phyloP scores from a whole-genome alignment of 2,113 vertebrate genomes.

The Pedionomus torquatus region DNA sequence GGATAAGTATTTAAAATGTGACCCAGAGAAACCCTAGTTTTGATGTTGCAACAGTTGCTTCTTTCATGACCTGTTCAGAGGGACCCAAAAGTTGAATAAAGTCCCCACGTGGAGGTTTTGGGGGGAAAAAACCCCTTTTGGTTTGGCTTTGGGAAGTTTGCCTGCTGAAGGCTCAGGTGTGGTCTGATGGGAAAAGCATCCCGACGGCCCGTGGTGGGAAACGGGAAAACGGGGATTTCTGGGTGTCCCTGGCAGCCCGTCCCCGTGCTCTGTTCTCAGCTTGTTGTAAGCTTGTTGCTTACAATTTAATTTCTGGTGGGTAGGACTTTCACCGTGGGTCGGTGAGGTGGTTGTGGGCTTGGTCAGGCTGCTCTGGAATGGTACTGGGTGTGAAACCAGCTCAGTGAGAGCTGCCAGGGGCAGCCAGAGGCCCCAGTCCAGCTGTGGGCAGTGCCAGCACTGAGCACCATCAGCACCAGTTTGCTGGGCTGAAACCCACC shows the following conservation, averaged over 20 bases:
- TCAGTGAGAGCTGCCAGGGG: background rate
- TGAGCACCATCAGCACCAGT: background rate
- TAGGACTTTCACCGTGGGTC: fast-evolving
- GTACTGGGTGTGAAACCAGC: background rate
- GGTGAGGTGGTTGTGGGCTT: fast-evolving
- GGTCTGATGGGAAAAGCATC: background rate
- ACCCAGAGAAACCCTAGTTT: slow-evolving; percentile 71
- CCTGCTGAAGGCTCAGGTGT: background rate
- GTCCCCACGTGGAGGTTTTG: fast-evolving
- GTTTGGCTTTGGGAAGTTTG: background rate
- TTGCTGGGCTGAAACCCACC: background rate
- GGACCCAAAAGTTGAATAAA: background rate
- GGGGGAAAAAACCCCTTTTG: background rate
- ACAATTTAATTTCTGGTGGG: background rate
- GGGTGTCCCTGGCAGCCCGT: background rate
- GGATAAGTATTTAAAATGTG: slow-evolving; percentile 85
- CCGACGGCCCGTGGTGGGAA: fast-evolving
- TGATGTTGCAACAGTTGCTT: slow-evolving; percentile 55
- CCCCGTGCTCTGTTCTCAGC: fast-evolving
- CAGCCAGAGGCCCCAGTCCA: fast-evolving
- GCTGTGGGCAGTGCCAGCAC: fast-evolving
- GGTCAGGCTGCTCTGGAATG: background rate
- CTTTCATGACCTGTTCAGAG: slow-evolving; percentile 36
- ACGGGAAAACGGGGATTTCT: background rate
- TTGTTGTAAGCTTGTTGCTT: background rate